phyloP scores from a whole-genome alignment of 2,888 invertebrate genomes.

The Adineta ricciae region DNA sequence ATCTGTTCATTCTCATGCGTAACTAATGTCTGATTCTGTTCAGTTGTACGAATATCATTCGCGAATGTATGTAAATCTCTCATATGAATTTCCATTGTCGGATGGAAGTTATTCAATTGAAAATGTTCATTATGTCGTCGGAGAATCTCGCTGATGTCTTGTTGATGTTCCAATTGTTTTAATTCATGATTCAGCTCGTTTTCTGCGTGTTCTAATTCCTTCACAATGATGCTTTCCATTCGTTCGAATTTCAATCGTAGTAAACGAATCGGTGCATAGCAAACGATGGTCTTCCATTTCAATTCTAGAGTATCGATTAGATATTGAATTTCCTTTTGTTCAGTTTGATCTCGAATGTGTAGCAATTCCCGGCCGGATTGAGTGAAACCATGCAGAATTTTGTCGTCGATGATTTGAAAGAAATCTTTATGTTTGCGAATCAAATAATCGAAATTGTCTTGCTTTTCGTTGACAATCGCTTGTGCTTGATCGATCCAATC shows the following conservation, averaged over 20 bases:
- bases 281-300: constrained; percentile 32
- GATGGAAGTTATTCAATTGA: constrained; percentile 25
- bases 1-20: neutral
- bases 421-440: constrained; percentile 32
- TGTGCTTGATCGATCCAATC: constrained; percentile 30
- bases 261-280: constrained; percentile 29
- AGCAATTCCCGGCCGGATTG: constrained; percentile 26
- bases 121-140: constrained; percentile 23
- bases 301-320: constrained; percentile 31
- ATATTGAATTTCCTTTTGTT: constrained; percentile 27
- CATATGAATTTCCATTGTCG: neutral
- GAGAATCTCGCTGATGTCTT: constrained; percentile 18
- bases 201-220: constrained; percentile 28
- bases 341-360: constrained; percentile 23
- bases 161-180: neutral
- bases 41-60: neutral
- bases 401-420: constrained; percentile 24
- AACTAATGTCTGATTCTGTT: neutral
- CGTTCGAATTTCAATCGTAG: constrained; percentile 30
- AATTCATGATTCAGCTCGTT: constrained; percentile 23
- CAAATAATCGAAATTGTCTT: constrained; percentile 22
- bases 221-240: constrained; percentile 2
- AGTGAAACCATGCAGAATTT: constrained; percentile 25
- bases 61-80: constrained; percentile 15
- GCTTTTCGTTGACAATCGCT: constrained; percentile 24